Conservation (phyloP, 2,113 vertebrate species). For the Pedetes capensis region DNA sequence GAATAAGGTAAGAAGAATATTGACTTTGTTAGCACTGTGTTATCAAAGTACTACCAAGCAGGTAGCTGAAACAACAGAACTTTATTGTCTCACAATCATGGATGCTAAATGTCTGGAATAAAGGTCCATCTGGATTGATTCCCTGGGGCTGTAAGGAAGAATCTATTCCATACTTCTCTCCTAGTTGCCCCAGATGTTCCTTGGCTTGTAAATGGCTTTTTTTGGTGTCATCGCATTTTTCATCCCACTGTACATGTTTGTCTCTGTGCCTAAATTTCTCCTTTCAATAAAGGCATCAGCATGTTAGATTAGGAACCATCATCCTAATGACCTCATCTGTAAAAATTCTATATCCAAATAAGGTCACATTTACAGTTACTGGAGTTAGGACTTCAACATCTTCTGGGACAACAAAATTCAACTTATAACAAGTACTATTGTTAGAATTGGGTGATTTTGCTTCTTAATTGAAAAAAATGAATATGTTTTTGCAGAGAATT, state of each 20-base stretch:
- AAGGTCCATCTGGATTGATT: not conserved
- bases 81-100: not conserved
- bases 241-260: not conserved
- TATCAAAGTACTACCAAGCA: not conserved
- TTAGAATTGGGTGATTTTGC: not conserved
- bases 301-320: not conserved
- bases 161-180: not conserved
- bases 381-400: not conserved
- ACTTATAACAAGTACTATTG: not conserved
- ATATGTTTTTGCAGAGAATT: not conserved
- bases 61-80: not conserved
- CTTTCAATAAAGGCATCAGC: not conserved
- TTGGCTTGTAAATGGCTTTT: not conserved
- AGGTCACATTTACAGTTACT: not conserved
- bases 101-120: not conserved
- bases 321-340: not conserved
- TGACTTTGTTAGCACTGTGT: not conserved
- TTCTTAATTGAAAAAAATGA: constrained; percentile 12
- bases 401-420: not conserved
- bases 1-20: not conserved
- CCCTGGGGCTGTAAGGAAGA: not conserved
- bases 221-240: not conserved
- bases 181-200: not conserved
- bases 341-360: not conserved
- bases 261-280: not conserved